Conservation (phyloP, 2,113 vertebrate species). For the Anarhynchus alexandrinus region DNA sequence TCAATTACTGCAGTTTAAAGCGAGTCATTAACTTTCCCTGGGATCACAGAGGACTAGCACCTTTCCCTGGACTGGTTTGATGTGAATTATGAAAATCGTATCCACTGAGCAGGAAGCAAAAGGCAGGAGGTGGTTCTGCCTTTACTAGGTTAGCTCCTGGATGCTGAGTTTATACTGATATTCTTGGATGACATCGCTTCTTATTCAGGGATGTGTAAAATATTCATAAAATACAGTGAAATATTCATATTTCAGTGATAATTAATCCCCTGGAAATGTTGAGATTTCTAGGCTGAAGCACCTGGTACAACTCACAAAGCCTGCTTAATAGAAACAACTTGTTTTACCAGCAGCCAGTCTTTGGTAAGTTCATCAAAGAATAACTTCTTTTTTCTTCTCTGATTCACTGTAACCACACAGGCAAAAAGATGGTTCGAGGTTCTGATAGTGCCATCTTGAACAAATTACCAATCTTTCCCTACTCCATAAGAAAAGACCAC, state of each 20-base stretch:
- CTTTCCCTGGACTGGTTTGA: neutral
- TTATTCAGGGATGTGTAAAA: neutral
- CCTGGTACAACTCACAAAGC: neutral
- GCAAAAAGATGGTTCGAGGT: neutral
- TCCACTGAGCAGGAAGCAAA: neutral
- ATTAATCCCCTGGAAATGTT: neutral
- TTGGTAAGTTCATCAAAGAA: neutral
- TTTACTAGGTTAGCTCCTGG: neutral
- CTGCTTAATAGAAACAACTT: neutral
- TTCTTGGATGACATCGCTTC: neutral
- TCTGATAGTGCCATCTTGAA: neutral
- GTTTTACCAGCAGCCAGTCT: neutral
- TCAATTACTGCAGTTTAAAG: neutral
- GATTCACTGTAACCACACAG: neutral
- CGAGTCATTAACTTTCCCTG: neutral
- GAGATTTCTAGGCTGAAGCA: neutral
- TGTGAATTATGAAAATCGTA: neutral
- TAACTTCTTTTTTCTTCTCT: neutral
- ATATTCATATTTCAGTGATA: neutral
- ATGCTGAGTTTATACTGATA: neutral
- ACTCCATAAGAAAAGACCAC: neutral
- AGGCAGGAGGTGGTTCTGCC: neutral
- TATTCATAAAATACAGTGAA: neutral
- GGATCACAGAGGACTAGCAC: neutral
- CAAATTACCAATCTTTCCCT: neutral